Percentiles rank a stretch among this genome's conserved stretches.
Conservation (phyloP, 2,113 vertebrate genomes). For the Engystomops pustulosus region DNA sequence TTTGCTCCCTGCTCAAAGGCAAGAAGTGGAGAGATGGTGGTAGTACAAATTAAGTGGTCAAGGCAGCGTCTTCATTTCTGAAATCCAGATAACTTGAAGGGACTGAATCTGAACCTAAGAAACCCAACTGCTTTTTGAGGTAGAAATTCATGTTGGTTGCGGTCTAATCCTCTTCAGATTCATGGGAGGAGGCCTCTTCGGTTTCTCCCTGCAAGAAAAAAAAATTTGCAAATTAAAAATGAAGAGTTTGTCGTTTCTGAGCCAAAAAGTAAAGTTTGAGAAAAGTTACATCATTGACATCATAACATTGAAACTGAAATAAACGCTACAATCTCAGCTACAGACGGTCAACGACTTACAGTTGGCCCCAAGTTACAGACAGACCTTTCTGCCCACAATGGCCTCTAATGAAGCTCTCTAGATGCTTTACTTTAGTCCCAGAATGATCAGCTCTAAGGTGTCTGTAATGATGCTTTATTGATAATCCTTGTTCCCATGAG, state of each 20-base stretch:
- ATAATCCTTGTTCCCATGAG: too few relatives aligned
- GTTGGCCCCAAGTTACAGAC: too few relatives aligned
- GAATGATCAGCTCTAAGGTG: too few relatives aligned
- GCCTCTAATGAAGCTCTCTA: too few relatives aligned
- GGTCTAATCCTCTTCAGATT: conserved; percentile 88
- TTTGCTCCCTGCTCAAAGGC: conserved; percentile 65
- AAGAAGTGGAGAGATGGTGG: conserved; percentile 79
- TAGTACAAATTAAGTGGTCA: conserved; percentile 89
- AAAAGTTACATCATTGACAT: too few relatives aligned
- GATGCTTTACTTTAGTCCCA: too few relatives aligned
- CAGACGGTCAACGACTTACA: too few relatives aligned
- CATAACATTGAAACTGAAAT: too few relatives aligned
- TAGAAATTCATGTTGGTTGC: conserved; percentile 83
- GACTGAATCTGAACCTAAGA: conserved; percentile 62
- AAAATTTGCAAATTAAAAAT: conserved; percentile 32
- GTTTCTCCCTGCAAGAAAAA: conserved; percentile 83
- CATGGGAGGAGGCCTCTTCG: conserved; percentile 85
- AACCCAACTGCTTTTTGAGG: conserved; percentile 94
- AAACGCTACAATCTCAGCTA: too few relatives aligned
- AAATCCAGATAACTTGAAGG: conserved; percentile 61
- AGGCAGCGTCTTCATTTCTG: conserved; percentile 90
- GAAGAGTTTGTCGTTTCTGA: background rate
- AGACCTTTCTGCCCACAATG: too few relatives aligned
- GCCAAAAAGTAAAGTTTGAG: too few relatives aligned
- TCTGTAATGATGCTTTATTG: too few relatives aligned